phyloP scores from a whole-genome alignment of 2,113 vertebrate species.

The Melanerpes formicivorus region DNA sequence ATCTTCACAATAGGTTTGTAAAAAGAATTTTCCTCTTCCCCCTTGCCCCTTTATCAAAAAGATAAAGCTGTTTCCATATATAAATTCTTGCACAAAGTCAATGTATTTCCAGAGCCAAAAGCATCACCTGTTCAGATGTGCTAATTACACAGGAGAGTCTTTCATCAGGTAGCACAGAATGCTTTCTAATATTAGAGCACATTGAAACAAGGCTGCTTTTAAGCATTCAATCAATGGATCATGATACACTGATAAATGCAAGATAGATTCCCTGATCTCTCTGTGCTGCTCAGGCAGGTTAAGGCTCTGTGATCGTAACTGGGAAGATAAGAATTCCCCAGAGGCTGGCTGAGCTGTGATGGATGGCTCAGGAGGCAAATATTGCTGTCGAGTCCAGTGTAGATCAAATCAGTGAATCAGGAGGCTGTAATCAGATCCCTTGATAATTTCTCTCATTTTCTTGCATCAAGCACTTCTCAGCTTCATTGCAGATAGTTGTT shows the following conservation, averaged over 20 bases:
- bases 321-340: conserved; percentile 1
- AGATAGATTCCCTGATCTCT: neutral
- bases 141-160: neutral
- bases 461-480: neutral
- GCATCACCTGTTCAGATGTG: neutral
- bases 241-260: neutral
- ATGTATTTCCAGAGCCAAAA: neutral
- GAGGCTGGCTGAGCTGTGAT: neutral
- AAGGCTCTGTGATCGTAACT: neutral
- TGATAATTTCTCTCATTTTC: neutral
- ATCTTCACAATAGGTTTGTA: neutral
- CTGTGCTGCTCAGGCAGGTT: neutral
- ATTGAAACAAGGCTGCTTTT: neutral
- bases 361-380: neutral
- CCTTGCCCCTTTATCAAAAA: neutral
- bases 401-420: neutral
- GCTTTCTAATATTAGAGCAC: neutral
- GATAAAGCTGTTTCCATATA: neutral
- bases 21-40: neutral
- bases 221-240: neutral
- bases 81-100: neutral
- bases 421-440: neutral
- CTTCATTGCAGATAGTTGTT: neutral
- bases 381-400: neutral
- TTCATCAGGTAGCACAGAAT: neutral